Evolutionary conservation across 2,888 invertebrate species (phyloP).

Genomic region (Oxycera nigricornis): DNA sequence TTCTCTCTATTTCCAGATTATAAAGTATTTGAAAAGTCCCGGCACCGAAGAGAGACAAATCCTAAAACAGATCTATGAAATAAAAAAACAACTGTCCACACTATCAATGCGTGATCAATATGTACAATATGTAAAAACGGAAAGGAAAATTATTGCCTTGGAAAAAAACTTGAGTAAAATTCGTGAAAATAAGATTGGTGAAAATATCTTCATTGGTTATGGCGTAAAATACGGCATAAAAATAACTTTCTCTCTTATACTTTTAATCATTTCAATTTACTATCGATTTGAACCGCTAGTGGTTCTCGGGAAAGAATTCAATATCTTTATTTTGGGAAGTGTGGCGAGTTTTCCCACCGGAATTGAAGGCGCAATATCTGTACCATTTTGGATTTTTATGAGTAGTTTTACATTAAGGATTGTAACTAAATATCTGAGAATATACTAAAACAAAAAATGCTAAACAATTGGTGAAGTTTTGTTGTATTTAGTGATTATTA

Average conservation of each 20-base stretch:
- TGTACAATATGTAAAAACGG: constrained; percentile 44
- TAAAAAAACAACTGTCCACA: constrained; percentile 40
- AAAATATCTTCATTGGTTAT: constrained; percentile 40
- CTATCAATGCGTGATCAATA: constrained; percentile 47
- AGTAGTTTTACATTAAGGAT: constrained; percentile 62
- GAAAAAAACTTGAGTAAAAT: constrained; percentile 38
- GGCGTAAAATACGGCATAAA: constrained; percentile 57
- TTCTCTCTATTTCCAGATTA: constrained; percentile 40
- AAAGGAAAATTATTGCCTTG: constrained; percentile 45
- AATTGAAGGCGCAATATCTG: constrained; percentile 63
- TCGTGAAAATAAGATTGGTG: not conserved
- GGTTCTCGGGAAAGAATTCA: constrained; percentile 60
- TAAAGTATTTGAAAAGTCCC: constrained; percentile 39
- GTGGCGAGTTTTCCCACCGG: constrained; percentile 64
- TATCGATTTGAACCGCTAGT: constrained; percentile 63
- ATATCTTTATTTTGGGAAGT: constrained; percentile 62
- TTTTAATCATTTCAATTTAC: constrained; percentile 56
- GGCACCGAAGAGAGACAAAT: constrained; percentile 38
- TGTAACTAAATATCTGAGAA: constrained; percentile 48
- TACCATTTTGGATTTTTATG: constrained; percentile 65
- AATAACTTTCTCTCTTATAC: constrained; percentile 56
- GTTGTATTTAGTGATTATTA: not conserved
- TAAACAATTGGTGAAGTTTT: no score
- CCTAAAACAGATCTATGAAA: constrained; percentile 33
- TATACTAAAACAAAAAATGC: constrained; percentile 10